A percentile compares a stretch with the other conserved stretches of the same genome.
Conservation (phyloP, 2,797 vertebrate species). For the Gallinago nigripennis region DNA sequence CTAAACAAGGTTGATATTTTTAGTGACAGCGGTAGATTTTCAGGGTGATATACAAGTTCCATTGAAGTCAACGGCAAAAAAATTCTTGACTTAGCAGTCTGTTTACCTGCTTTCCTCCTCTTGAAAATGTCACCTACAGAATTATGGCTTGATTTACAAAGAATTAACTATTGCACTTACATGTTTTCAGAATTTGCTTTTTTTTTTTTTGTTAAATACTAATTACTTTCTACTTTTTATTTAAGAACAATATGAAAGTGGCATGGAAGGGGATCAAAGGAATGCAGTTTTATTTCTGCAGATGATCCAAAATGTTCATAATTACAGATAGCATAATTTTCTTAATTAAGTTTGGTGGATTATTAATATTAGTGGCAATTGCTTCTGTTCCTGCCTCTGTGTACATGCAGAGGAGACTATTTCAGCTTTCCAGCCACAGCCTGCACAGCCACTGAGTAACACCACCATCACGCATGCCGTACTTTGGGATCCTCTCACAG, state of each 20-base stretch:
- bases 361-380: slow-evolving; percentile 7
- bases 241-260: not conserved
- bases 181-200: not conserved
- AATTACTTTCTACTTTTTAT: slow-evolving; percentile 1
- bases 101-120: not conserved
- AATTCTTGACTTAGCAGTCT: not conserved
- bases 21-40: not conserved
- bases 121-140: not conserved
- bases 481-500: not conserved
- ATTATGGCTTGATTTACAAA: not conserved
- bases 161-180: not conserved
- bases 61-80: not conserved
- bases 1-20: not conserved
- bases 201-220: not conserved
- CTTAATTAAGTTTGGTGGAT: not conserved
- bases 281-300: slow-evolving; percentile 1
- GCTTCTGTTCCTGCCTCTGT: not conserved
- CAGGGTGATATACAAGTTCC: not conserved
- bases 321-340: slow-evolving; percentile 19
- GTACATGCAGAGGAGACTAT: not conserved
- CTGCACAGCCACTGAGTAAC: not conserved
- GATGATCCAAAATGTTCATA: not conserved
- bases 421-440: not conserved
- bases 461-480: not conserved
- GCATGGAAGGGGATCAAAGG: slow-evolving; percentile 27